phyloP scores from a whole-genome alignment of 1,140 invertebrate genomes.

The Drosophila pallidifrons region DNA sequence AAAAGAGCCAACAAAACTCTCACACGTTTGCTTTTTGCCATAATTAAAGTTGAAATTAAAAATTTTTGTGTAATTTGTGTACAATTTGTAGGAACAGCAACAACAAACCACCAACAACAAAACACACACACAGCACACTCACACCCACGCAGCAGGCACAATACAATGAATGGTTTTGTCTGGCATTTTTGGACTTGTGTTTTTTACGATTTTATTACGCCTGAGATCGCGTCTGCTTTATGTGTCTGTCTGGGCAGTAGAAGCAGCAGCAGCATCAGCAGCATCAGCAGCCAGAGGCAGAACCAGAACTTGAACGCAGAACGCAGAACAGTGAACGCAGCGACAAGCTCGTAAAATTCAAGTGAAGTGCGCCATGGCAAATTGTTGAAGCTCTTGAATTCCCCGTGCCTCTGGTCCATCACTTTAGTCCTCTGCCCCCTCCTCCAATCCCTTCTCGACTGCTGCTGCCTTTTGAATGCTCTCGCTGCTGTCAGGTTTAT shows the following conservation, averaged over 20 bases:
- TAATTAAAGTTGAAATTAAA: conserved; percentile 81
- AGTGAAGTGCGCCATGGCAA: conserved; percentile 34
- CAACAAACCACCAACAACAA: background rate
- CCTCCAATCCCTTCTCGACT: background rate
- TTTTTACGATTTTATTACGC: conserved; percentile 58
- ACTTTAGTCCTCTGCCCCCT: background rate
- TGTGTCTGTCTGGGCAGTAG: conserved; percentile 56
- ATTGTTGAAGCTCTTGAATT: conserved; percentile 23
- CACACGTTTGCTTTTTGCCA: conserved; percentile 18
- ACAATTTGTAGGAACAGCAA: conserved; percentile 43
- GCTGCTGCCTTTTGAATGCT: conserved; percentile 15
- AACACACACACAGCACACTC: background rate
- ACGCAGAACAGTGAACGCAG: conserved; percentile 24
- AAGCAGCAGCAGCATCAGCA: background rate
- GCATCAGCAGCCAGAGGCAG: background rate
- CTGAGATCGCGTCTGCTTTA: conserved; percentile 61
- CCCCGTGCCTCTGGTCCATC: background rate
- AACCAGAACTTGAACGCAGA: background rate
- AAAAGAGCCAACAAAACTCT: background rate
- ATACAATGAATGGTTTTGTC: conserved; percentile 25
- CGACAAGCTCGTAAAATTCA: conserved; percentile 63
- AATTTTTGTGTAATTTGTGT: conserved; percentile 65
- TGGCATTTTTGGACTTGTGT: conserved; percentile 35
- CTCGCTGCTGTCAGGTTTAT: conserved; percentile 59
- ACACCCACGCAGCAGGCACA: conserved; percentile 3